phyloP scores from a whole-genome alignment of 2,888 invertebrate species.

The Harpalus rufipes region DNA sequence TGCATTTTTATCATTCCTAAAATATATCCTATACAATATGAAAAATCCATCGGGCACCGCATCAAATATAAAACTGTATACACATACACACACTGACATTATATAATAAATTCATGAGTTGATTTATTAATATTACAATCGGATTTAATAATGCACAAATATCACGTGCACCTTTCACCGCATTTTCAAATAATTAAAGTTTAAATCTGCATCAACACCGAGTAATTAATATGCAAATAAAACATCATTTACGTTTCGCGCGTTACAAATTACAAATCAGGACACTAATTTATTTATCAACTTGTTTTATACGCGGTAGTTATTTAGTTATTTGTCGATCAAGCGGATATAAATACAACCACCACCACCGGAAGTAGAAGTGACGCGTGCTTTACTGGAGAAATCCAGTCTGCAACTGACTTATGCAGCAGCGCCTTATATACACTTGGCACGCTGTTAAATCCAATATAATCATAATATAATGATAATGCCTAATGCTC shows the following conservation, averaged over 20 bases:
- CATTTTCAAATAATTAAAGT: conserved; percentile 65
- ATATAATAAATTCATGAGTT: conserved; percentile 56
- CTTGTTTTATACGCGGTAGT: conserved; percentile 53
- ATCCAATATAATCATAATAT: conserved; percentile 78
- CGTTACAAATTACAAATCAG: conserved; percentile 57
- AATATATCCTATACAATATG: not conserved
- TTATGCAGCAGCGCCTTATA: conserved; percentile 62
- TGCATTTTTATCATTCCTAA: conserved; percentile 5
- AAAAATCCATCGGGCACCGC: conserved; percentile 33
- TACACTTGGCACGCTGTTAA: conserved; percentile 74
- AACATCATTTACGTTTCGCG: conserved; percentile 62
- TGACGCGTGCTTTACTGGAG: conserved; percentile 58
- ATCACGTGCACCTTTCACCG: conserved; percentile 62
- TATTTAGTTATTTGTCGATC: conserved; percentile 30
- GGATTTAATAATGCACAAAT: conserved; percentile 63
- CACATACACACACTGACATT: conserved; percentile 21
- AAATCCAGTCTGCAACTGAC: conserved; percentile 64
- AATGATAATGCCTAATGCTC: conserved; percentile 78
- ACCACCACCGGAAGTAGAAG: conserved; percentile 57
- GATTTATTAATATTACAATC: conserved; percentile 66
- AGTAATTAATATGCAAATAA: conserved; percentile 67
- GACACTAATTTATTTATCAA: conserved; percentile 66
- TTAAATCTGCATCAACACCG: conserved; percentile 65
- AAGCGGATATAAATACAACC: conserved; percentile 23
- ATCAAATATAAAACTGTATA: conserved; percentile 32